A percentile compares a stretch with the other conserved stretches of the same genome.
phyloP scores from a whole-genome alignment of 2,113 vertebrate species.

The Mustelus asterias region DNA sequence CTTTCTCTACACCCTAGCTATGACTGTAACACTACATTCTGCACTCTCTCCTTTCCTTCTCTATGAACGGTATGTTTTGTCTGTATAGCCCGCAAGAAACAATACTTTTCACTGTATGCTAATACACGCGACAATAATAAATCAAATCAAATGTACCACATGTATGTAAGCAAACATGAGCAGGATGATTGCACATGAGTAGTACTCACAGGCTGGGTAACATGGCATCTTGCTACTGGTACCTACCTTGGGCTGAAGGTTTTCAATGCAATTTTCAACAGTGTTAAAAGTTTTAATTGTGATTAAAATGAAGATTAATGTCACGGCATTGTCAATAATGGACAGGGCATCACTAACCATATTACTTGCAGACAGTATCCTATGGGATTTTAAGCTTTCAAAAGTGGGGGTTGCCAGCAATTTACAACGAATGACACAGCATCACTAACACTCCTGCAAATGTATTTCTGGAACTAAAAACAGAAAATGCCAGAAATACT shows the following conservation, averaged over 20 bases:
- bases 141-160: no score
- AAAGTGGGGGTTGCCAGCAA: not conserved
- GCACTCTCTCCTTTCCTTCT: no score
- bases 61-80: no score
- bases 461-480: not conserved
- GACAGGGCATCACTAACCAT: not conserved
- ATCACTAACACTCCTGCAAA: not conserved
- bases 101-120: no score
- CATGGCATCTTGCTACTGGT: not conserved
- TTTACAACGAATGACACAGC: not conserved
- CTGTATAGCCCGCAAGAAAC: no score
- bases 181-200: not conserved
- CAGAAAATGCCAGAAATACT: not conserved
- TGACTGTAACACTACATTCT: no score
- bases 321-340: not conserved
- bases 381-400: not conserved
- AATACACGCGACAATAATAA: no score
- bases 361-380: not conserved
- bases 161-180: not conserved
- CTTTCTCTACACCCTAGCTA: no score
- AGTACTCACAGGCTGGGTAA: not conserved
- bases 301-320: not conserved
- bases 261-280: no score
- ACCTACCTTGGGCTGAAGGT: not conserved
- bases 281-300: not conserved